Percentiles rank a stretch among this genome's conserved stretches.
phyloP scores from a whole-genome alignment of 1,140 invertebrate genomes.

The Babylonia areolata region DNA sequence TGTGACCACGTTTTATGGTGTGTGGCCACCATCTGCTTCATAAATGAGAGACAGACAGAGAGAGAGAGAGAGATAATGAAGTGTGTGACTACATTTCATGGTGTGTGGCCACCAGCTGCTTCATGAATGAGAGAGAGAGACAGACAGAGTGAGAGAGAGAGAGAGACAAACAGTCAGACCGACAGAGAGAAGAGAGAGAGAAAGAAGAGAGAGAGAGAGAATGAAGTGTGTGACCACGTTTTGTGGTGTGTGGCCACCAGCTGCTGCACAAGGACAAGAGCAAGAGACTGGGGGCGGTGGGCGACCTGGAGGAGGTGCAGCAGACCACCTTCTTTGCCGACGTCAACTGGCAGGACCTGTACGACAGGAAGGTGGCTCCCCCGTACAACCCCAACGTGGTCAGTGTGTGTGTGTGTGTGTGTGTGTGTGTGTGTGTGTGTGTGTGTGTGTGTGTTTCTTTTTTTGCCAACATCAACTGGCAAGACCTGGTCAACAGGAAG shows the following conservation, averaged over 20 bases:
- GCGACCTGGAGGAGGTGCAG: slow-evolving; percentile 80
- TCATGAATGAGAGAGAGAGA: slow-evolving; percentile 8
- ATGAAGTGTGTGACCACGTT: not conserved
- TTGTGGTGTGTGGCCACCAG: slow-evolving; percentile 60
- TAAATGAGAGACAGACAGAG: too few species aligned
- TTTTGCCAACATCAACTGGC: slow-evolving; percentile 80
- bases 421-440: too few species aligned
- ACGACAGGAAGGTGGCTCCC: slow-evolving; percentile 78
- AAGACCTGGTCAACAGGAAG: slow-evolving; percentile 77
- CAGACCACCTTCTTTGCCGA: slow-evolving; percentile 79
- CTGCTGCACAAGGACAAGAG: slow-evolving; percentile 80
- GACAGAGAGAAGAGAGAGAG: too few species aligned
- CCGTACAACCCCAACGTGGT: slow-evolving; percentile 81
- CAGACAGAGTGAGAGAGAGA: slow-evolving; percentile 36
- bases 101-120: too few species aligned
- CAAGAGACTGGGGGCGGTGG: slow-evolving; percentile 78
- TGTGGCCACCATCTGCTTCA: too few species aligned
- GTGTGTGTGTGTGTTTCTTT: too few species aligned
- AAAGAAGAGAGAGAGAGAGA: too few species aligned
- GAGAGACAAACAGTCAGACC: slow-evolving; percentile 16
- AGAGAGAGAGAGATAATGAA: too few species aligned
- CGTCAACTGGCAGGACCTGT: slow-evolving; percentile 80
- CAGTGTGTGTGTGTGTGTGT: slow-evolving; percentile 66
- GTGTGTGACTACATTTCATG: too few species aligned
- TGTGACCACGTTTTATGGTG: too few species aligned